Evolutionary conservation across 2,113 vertebrate species (phyloP).

Genomic region (Vidua macroura): DNA sequence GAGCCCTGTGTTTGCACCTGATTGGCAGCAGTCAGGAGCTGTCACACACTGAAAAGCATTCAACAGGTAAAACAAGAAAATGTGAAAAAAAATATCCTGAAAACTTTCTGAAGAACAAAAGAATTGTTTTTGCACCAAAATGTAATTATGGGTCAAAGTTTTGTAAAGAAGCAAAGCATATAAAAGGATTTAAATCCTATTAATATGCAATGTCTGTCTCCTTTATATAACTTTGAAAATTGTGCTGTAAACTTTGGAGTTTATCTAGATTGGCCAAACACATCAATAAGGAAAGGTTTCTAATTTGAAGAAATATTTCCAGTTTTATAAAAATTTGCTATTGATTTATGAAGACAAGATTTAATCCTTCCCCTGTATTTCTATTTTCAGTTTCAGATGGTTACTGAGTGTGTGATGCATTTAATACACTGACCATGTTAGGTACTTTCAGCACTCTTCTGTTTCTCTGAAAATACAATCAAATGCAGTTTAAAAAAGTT

Average conservation of each 20-base stretch:
- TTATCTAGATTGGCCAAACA: fast-evolving
- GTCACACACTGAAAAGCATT: not conserved
- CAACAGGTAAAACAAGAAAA: not conserved
- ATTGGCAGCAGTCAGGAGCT: not conserved
- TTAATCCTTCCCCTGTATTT: not conserved
- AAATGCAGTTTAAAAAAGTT: not conserved
- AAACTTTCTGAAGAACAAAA: not conserved
- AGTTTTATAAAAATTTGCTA: not conserved
- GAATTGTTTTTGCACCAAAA: not conserved
- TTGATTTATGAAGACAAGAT: not conserved
- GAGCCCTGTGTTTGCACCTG: not conserved
- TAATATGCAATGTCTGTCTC: not conserved
- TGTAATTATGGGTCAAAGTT: not conserved
- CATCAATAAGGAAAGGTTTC: not conserved
- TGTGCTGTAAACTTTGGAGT: not conserved
- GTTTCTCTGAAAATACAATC: not conserved
- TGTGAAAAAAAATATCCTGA: not conserved
- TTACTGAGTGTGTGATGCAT: not conserved
- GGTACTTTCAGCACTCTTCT: not conserved
- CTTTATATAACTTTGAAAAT: not conserved
- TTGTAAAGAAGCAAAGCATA: not conserved
- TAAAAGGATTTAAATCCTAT: not conserved
- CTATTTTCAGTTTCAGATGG: not conserved
- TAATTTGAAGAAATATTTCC: not conserved
- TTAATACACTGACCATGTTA: not conserved